phyloP scores from a whole-genome alignment of 2,797 vertebrate genomes.

The Labroides dimidiatus region DNA sequence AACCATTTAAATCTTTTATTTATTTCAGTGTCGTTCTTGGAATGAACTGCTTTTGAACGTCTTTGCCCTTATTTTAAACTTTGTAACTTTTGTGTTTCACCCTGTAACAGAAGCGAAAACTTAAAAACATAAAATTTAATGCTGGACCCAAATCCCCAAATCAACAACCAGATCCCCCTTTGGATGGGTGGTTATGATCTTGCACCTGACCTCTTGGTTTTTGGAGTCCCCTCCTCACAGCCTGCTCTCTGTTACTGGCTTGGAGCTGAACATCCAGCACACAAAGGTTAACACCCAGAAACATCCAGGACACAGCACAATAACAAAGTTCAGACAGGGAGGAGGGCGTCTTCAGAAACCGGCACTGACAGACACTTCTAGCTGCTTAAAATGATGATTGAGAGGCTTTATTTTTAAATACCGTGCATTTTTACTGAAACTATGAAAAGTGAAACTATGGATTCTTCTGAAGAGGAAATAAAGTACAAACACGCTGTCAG shows the following conservation, averaged over 20 bases:
- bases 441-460: too few relatives aligned
- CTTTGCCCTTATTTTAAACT: background rate
- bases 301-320: background rate
- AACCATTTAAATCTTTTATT: background rate
- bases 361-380: background rate
- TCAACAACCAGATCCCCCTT: background rate
- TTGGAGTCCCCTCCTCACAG: background rate
- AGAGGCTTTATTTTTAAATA: background rate
- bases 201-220: background rate
- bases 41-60: background rate
- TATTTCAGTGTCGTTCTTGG: background rate
- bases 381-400: background rate
- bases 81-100: background rate
- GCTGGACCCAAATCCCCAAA: background rate
- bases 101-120: background rate
- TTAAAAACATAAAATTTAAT: background rate
- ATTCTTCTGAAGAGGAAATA: too few relatives aligned
- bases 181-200: background rate
- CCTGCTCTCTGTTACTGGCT: background rate
- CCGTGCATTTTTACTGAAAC: too few relatives aligned
- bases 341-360: background rate
- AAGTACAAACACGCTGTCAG: background rate
- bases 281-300: background rate
- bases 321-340: background rate
- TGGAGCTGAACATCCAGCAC: background rate